A percentile compares a stretch with the other conserved stretches of the same genome.
Evolutionary conservation across 2,888 invertebrate genomes (phyloP).

Genomic region (Perizoma flavofasciatum): DNA sequence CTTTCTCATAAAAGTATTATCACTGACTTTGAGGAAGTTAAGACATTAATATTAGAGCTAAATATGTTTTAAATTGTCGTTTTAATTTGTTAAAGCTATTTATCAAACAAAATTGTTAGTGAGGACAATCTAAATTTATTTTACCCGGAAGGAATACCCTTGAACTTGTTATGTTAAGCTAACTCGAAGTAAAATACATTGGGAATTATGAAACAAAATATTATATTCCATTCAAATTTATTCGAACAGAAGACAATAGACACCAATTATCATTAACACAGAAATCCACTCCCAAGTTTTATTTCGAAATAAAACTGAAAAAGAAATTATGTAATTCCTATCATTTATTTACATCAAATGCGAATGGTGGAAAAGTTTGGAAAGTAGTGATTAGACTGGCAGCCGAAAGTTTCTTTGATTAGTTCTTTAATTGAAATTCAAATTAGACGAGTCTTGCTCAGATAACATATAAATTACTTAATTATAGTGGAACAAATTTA

Average conservation of each 20-base stretch:
- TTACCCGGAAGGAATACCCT: too few species aligned
- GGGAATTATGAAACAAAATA: too few species aligned
- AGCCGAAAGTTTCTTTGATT: conserved; percentile 13
- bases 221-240: too few species aligned
- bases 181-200: too few species aligned
- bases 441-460: conserved; percentile 2
- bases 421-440: conserved; percentile 13
- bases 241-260: background rate
- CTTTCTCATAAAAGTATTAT: too few species aligned
- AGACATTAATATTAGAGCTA: too few species aligned
- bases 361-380: conserved; percentile 11
- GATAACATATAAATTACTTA: conserved; percentile 8
- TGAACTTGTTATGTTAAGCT: too few species aligned
- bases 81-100: too few species aligned
- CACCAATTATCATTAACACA: background rate
- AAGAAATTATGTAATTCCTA: background rate
- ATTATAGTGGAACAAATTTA: background rate
- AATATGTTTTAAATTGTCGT: too few species aligned
- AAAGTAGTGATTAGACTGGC: conserved; percentile 4
- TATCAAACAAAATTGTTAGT: too few species aligned
- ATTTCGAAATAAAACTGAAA: background rate
- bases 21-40: too few species aligned
- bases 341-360: background rate
- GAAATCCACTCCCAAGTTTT: background rate
- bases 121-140: too few species aligned